Conservation (phyloP, 30 jellyfish, hydroid and myxozoan species). For the Sanderia malayensis region DNA sequence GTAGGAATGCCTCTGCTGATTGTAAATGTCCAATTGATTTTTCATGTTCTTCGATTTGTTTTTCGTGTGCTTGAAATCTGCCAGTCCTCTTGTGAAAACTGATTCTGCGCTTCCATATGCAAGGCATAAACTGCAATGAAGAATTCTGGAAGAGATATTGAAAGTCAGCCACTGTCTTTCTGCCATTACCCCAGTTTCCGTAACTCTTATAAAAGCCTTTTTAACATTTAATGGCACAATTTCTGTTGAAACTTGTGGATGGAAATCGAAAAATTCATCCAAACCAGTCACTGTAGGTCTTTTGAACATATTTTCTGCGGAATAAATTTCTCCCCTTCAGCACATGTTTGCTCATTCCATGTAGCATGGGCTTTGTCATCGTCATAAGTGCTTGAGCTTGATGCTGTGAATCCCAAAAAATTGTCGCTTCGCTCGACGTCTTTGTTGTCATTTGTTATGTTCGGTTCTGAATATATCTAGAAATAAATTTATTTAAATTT, state of each 20-base stretch:
- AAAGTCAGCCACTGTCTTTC: constrained; percentile 50
- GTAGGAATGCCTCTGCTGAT: constrained; percentile 28
- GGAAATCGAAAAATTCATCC: constrained; percentile 32
- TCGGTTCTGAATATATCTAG: too few species aligned
- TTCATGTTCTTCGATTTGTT: constrained; percentile 11
- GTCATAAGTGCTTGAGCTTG: too few species aligned
- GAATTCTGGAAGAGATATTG: background rate
- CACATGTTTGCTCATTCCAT: too few species aligned
- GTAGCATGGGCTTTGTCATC: too few species aligned
- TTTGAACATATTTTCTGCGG: too few species aligned
- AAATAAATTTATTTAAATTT: too few species aligned
- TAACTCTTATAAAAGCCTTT: constrained; percentile 32
- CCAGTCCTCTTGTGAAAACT: constrained; percentile 11
- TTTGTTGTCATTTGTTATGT: too few species aligned
- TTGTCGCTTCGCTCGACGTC: too few species aligned
- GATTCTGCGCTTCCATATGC: too few species aligned
- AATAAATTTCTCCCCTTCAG: too few species aligned
- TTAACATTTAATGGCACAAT: constrained; percentile 22
- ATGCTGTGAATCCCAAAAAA: too few species aligned
- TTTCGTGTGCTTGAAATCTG: too few species aligned
- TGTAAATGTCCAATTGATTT: background rate
- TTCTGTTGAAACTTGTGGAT: constrained; percentile 23
- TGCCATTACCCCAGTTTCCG: constrained; percentile 22
- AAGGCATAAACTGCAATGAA: constrained; percentile 44
- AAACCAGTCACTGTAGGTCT: constrained; percentile 15